Evolutionary conservation across 2,888 invertebrate species (phyloP), one percentile per base, ranked within the genome.

Genomic region (Cordilura impudica): DNA sequence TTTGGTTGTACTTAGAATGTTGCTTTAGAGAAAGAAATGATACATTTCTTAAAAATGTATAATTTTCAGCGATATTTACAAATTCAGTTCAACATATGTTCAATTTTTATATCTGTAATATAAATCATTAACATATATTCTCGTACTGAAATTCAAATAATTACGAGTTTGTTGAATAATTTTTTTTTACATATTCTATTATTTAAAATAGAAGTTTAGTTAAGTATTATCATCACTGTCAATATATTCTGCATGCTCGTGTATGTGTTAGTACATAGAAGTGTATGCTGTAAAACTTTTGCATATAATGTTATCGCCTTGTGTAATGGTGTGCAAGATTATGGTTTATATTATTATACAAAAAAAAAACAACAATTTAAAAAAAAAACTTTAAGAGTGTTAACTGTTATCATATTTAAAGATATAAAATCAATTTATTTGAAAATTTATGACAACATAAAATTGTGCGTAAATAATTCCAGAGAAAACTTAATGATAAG

Each of bases 271-370:
- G 56, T 70, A 49, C 39, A 10, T 39, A 18, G 10, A 16, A 61
- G 31, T 58, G 39, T 23, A 39, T 35, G 26, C 43, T 67, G 29
- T 54, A 39, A 66, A 74, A 69, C 14, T 74, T 78, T 70, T 70
- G 26, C 74, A 71, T 66, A n/a, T n/a, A 78, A 70, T 78, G n/a
- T 70, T 71, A 66, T 70, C 31, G 47, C 70, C 61, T 66, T 74
- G 78, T 60, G 58, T 60, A 78, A 78, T 78, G 73, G 70, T 49
- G 65, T 74, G 78, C 54, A 74, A 61, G 43, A 74, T 49, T 66
- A 54, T 66, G 60, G 58, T 65, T 53, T 58, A 47, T 12, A 54
- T 76, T 66, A n/a, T 51, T 12, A 39, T n/a, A 39, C 35, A 39
- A 2, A 35, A 5, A 39, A 4, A 26, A 26, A 26, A 26, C 4